Percentiles rank a stretch among this genome's conserved stretches.
Conservation (phyloP, 2,888 invertebrate species). For the Brassicogethes aeneus region DNA sequence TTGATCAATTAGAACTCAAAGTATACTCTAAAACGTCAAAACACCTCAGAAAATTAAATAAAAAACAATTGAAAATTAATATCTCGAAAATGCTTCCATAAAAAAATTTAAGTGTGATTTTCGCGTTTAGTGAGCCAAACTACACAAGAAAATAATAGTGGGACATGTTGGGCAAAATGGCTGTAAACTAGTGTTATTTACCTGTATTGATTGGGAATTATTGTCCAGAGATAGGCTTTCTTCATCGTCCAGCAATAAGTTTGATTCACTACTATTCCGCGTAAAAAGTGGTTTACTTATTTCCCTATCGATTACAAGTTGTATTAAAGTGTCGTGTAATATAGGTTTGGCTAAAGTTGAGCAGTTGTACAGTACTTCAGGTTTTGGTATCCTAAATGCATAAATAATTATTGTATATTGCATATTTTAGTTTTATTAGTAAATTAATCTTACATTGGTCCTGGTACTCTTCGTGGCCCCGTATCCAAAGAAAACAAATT, state of each 20-base stretch:
- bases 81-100: too few relatives aligned
- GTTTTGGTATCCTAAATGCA: conserved; percentile 33
- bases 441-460: conserved; percentile 22
- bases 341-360: conserved; percentile 71
- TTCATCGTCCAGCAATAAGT: conserved; percentile 30
- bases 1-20: too few relatives aligned
- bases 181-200: too few relatives aligned
- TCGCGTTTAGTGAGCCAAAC: too few relatives aligned
- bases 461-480: conserved; percentile 37
- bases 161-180: too few relatives aligned
- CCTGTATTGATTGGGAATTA: conserved; percentile 4
- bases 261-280: conserved; percentile 30
- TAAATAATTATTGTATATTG: neutral
- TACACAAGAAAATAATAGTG: too few relatives aligned
- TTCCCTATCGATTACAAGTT: conserved; percentile 45
- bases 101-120: too few relatives aligned
- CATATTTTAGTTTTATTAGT: neutral
- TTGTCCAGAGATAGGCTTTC: conserved; percentile 9
- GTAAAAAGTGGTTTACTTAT: conserved; percentile 22
- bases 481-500: conserved; percentile 75
- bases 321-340: conserved; percentile 79
- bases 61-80: too few relatives aligned
- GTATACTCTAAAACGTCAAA: too few relatives aligned
- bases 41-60: too few relatives aligned
- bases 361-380: conserved; percentile 68